phyloP scores from a whole-genome alignment of 2,113 vertebrate species.

The Nothoprocta pentlandii region DNA sequence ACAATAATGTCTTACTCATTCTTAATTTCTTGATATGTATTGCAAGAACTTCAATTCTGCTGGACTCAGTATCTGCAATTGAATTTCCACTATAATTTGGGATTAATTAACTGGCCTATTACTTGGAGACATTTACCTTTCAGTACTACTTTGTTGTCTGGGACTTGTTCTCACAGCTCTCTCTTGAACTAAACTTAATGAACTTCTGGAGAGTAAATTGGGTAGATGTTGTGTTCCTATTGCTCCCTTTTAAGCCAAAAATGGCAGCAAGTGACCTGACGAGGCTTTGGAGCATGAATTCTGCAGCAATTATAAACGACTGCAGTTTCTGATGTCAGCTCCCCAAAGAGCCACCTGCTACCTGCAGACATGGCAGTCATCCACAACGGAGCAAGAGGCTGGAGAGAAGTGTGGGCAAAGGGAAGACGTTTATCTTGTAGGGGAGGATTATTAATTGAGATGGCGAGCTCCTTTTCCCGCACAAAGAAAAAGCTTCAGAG shows the following conservation, averaged over 20 bases:
- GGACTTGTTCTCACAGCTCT: not conserved
- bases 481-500: conserved; percentile 31
- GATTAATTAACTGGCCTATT: conserved; percentile 67
- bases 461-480: not conserved
- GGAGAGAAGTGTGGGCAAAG: conserved; percentile 28
- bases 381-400: conserved; percentile 30
- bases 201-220: not conserved
- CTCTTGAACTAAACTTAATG: not conserved
- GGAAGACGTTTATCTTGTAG: conserved; percentile 47
- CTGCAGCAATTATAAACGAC: not conserved
- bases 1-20: conserved; percentile 61
- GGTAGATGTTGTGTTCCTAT: not conserved
- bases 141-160: not conserved
- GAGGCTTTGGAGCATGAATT: fast-evolving
- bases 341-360: not conserved
- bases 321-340: not conserved
- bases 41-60: conserved; percentile 67
- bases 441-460: conserved; percentile 51
- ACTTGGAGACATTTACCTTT: conserved; percentile 54
- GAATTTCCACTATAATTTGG: conserved; percentile 64
- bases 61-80: conserved; percentile 47
- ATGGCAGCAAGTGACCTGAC: not conserved
- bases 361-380: conserved; percentile 12
- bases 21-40: conserved; percentile 65
- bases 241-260: not conserved